Percentiles rank a stretch among this genome's conserved stretches.
Evolutionary conservation across 2,797 vertebrate genomes (phyloP).

Genomic region (Nannoperca australis): DNA sequence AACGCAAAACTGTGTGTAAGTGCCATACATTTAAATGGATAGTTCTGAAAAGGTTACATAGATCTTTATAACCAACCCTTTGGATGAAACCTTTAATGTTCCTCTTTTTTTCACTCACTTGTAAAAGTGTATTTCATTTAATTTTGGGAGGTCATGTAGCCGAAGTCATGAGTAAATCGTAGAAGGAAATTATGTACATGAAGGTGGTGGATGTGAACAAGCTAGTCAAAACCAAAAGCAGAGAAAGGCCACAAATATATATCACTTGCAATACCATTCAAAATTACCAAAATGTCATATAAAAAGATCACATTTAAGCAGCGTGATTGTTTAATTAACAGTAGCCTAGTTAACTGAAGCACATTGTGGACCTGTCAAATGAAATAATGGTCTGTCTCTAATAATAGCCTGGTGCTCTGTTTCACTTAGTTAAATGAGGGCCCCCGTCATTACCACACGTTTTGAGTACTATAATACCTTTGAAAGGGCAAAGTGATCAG

Average conservation of each 20-base stretch:
- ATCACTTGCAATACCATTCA: not conserved
- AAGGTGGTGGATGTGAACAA: not conserved
- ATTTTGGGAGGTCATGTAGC: not conserved
- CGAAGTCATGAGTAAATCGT: not conserved
- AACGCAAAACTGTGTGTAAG: not conserved
- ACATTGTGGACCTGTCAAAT: conserved; percentile 44
- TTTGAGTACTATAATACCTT: conserved; percentile 5
- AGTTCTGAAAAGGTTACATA: not conserved
- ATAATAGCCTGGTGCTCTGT: conserved; percentile 41
- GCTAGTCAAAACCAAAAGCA: not conserved
- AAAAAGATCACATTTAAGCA: conserved; percentile 32
- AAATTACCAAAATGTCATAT: conserved; percentile 3
- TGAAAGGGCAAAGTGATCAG: conserved; percentile 3
- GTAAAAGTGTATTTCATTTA: not conserved
- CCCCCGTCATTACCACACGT: not conserved
- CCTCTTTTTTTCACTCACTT: not conserved
- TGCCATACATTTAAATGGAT: not conserved
- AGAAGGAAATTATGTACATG: not conserved
- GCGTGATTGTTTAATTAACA: conserved; percentile 40
- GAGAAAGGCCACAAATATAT: not conserved
- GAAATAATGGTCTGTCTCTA: conserved; percentile 52
- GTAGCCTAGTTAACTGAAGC: conserved; percentile 41
- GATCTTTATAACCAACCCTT: not conserved
- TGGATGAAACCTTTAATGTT: not conserved
- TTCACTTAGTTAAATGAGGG: conserved; percentile 39